Evolutionary conservation across 2,113 vertebrate species (phyloP).

Genomic region (Typhlomys cinereus): DNA sequence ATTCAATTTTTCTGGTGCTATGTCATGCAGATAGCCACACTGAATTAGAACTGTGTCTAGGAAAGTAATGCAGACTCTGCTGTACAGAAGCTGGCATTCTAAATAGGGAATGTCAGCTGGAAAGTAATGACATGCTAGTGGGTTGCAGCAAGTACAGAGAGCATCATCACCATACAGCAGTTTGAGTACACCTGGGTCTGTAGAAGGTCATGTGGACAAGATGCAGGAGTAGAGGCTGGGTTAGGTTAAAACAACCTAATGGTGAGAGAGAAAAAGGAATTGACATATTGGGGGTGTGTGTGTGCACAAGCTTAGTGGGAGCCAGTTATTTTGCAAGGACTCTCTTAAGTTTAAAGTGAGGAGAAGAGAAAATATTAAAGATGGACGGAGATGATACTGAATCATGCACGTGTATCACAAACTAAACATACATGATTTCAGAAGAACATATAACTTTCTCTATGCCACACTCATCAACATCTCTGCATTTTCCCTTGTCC

Average conservation of each 20-base stretch:
- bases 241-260: neutral
- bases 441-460: neutral
- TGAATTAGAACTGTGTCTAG: neutral
- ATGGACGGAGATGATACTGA: neutral
- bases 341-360: neutral
- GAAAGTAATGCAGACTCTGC: neutral
- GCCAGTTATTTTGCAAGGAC: too few relatives aligned
- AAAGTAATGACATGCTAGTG: too few relatives aligned
- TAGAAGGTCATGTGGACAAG: too few relatives aligned
- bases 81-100: neutral
- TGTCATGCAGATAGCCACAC: neutral
- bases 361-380: neutral
- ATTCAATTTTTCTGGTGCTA: neutral
- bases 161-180: accelerated
- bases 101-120: neutral
- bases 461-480: accelerated
- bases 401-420: too few relatives aligned
- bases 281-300: accelerated
- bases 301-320: neutral
- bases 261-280: too few relatives aligned
- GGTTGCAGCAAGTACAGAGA: neutral
- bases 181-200: too few relatives aligned
- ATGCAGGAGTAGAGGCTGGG: neutral
- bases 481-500: accelerated
- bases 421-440: accelerated